Evolutionary conservation across 2,113 vertebrate genomes (phyloP).

Genomic region (Mixornis gularis): DNA sequence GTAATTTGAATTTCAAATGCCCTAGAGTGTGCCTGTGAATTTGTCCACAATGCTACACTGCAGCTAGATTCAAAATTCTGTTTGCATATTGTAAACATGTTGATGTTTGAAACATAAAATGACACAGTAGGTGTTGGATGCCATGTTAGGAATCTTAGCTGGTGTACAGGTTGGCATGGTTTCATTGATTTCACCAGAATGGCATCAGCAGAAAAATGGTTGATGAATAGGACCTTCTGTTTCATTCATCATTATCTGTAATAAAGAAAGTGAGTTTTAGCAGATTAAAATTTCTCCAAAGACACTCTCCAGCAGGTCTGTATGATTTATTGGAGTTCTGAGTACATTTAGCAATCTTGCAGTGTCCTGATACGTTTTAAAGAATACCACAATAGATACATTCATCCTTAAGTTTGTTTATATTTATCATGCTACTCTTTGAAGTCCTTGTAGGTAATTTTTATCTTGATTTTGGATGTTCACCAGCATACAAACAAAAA

Average conservation of each 20-base stretch:
- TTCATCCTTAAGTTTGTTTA: background rate
- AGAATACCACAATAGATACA: background rate
- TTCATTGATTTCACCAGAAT: background rate
- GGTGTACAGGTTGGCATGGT: background rate
- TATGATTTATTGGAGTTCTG: background rate
- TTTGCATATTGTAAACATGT: background rate
- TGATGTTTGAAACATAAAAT: background rate
- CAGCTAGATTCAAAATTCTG: background rate
- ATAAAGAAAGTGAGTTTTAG: background rate
- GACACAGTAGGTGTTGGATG: background rate
- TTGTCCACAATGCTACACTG: background rate
- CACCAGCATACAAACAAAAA: background rate
- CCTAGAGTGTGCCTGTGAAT: background rate
- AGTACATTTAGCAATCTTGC: background rate
- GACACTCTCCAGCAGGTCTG: background rate
- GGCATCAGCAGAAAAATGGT: background rate
- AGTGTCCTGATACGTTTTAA: background rate
- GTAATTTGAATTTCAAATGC: constrained; percentile 12
- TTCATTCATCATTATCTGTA: background rate
- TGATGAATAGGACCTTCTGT: background rate
- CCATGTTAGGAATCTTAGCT: background rate
- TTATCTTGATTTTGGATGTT: background rate
- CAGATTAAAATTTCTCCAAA: constrained; percentile 7
- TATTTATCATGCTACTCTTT: background rate
- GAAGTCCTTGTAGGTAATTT: background rate